These are phyloP conservation scores for Heliopora coerulea DNA, from an alignment of 92 coral and sea anemone species.

Conservation along the genomic window DNA sequence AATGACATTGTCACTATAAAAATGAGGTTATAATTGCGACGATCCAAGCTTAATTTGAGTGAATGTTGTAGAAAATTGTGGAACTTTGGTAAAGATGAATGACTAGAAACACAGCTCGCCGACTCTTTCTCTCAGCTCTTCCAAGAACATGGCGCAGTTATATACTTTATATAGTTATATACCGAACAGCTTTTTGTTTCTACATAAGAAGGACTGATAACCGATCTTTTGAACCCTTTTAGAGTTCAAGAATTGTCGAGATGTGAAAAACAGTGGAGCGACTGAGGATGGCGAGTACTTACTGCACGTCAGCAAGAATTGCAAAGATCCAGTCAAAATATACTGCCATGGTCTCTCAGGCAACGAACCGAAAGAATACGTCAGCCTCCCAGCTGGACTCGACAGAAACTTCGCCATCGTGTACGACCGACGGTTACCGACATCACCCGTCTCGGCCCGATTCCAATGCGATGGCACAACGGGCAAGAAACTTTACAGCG, in stretches of 20 bases:
- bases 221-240: not conserved
- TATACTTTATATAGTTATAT: too few relatives aligned
- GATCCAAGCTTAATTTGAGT: too few relatives aligned
- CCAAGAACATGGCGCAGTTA: too few relatives aligned
- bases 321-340: slow-evolving; percentile 76
- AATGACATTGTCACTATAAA: too few relatives aligned
- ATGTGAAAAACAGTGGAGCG: slow-evolving; percentile 72
- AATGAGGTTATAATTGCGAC: too few relatives aligned
- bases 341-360: slow-evolving; percentile 79
- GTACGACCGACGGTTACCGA: slow-evolving; percentile 61
- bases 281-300: slow-evolving; percentile 84
- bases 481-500: slow-evolving; percentile 61
- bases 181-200: too few relatives aligned
- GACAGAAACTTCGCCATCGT: slow-evolving; percentile 79
- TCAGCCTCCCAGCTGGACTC: slow-evolving; percentile 74
- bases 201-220: too few relatives aligned
- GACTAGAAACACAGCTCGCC: too few relatives aligned
- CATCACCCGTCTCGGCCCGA: slow-evolving; percentile 57
- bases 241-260: slow-evolving; percentile 78
- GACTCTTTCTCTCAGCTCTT: too few relatives aligned
- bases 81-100: too few relatives aligned
- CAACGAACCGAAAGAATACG: slow-evolving; percentile 65
- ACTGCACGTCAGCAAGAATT: slow-evolving; percentile 64
- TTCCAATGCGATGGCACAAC: slow-evolving; percentile 82
- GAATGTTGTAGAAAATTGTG: too few relatives aligned